Percentiles rank a stretch among this genome's conserved stretches.
Evolutionary conservation across 2,888 invertebrate genomes (phyloP).

Genomic region (Scaptomyza caliginosa): DNA sequence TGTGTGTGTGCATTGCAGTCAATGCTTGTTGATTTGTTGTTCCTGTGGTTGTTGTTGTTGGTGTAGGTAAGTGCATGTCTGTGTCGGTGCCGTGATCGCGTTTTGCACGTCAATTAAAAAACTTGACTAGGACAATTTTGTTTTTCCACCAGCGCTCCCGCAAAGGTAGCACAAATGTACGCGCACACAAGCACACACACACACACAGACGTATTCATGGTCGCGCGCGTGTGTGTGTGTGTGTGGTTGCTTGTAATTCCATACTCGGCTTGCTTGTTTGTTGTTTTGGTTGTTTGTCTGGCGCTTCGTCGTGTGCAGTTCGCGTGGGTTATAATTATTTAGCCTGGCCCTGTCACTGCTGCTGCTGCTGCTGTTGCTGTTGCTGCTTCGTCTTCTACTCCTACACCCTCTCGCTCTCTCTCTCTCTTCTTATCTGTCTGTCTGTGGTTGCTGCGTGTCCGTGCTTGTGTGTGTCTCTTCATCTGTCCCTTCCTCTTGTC

Average conservation of each 20-base stretch:
- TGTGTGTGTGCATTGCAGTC: conserved; percentile 38
- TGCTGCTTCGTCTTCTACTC: neutral
- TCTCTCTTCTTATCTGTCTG: neutral
- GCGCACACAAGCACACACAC: neutral
- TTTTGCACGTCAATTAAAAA: conserved; percentile 72
- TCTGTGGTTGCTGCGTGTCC: conserved; percentile 38
- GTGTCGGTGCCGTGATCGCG: conserved; percentile 36
- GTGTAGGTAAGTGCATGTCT: conserved; percentile 17
- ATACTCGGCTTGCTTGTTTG: conserved; percentile 48
- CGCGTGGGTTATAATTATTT: conserved; percentile 78
- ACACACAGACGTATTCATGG: conserved; percentile 12
- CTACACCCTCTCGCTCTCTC: neutral
- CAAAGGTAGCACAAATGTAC: conserved; percentile 2
- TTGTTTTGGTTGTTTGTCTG: conserved; percentile 56
- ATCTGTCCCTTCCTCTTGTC: neutral
- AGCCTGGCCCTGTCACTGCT: conserved; percentile 66
- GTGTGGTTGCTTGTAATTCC: conserved; percentile 50
- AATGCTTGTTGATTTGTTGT: conserved; percentile 68
- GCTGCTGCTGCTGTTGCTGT: neutral
- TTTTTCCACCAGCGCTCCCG: conserved; percentile 15
- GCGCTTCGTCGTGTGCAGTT: conserved; percentile 58
- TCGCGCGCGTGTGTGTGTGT: conserved; percentile 1
- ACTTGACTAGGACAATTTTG: conserved; percentile 42
- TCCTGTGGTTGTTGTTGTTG: conserved; percentile 17
- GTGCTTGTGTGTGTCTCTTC: neutral